Evolutionary conservation across 2,888 invertebrate genomes (phyloP).

Genomic region (Clunio marinus): DNA sequence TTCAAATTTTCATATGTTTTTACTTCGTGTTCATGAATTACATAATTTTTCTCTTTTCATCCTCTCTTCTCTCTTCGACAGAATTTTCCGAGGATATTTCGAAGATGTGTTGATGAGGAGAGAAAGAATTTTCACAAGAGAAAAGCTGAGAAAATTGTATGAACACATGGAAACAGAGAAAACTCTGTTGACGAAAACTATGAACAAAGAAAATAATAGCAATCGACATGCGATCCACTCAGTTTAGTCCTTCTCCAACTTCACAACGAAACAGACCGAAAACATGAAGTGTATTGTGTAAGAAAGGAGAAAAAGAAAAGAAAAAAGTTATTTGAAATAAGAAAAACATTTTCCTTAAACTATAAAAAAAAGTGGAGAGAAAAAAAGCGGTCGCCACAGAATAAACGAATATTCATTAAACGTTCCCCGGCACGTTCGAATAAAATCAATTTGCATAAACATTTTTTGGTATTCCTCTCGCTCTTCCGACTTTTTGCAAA

Average conservation of each 20-base stretch:
- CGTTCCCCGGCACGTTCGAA: slow-evolving; percentile 24
- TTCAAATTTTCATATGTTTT: too few relatives aligned
- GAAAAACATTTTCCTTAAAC: slow-evolving; percentile 1
- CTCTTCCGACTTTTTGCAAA: slow-evolving; percentile 28
- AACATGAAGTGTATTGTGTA: slow-evolving; percentile 30
- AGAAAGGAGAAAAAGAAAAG: not conserved
- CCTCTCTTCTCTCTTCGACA: not conserved
- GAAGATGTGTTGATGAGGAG: not conserved
- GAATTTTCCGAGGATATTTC: not conserved
- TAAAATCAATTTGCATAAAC: slow-evolving; percentile 38
- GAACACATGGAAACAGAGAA: too few relatives aligned
- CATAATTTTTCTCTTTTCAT: not conserved
- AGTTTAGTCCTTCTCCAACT: slow-evolving; percentile 36
- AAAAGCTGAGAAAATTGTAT: too few relatives aligned
- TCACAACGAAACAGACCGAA: slow-evolving; percentile 26
- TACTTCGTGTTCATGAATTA: not conserved
- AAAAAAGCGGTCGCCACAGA: slow-evolving; percentile 7
- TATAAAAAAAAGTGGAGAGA: not conserved
- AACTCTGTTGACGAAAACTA: not conserved
- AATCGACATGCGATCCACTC: slow-evolving; percentile 28
- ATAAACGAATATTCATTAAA: slow-evolving; percentile 22
- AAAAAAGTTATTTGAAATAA: slow-evolving; percentile 25
- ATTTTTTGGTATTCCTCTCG: slow-evolving; percentile 28
- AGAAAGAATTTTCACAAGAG: not conserved
- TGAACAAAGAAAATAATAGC: slow-evolving; percentile 28